Base-by-base conservation (phyloP, 2,797 vertebrate species). In the Notamacropus eugenii region DNA sequence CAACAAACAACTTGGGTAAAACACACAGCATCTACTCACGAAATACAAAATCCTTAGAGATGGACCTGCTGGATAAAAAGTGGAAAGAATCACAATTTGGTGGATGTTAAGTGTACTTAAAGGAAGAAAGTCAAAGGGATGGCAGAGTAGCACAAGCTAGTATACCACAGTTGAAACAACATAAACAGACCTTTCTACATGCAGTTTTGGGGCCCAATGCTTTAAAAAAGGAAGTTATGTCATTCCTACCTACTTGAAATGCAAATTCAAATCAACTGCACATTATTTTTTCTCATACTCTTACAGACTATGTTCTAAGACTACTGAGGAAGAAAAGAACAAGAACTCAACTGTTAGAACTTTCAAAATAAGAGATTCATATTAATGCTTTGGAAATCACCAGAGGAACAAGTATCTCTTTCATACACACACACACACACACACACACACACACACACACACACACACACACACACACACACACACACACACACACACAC, bases 241-340 rank as follows among this genome's bases (percentile, higher is more conserved):
- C 92, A 34, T 82, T 56, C 9, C 31, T 56, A 95, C 54, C 55
- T 56, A 55, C 67, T 94, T 54, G 92, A 95, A 96, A 91, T 46
- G 28, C 0, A 93, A 95, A 95, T 13, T 28, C 56, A 91, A 90
- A 95, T 93, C 92, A 57, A 93, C 54, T 90, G 3, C 55, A 91
- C 92, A 93, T 92, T 52, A 46, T 93, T 10, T 59, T 91, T 92
- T 90, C 12, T 95, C 90, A 90, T 12, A 95, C 67, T 94, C 57
- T 91, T 59, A 95, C 54, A 90, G 56, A 34, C 54, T 93, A 40
- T 28, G 19, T 67, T 97, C 74, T 93, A 91, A 95, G 55, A 16
- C 56, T 56, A 9, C 24, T 34, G 50, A 95, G 14, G 14, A 28
- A n/a, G 34, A 82, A 96, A 29, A 13, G 34, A n/a, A 95, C 46